Base-by-base conservation (phyloP, 2,113 vertebrate genomes). In the Glaucidium brasilianum region DNA sequence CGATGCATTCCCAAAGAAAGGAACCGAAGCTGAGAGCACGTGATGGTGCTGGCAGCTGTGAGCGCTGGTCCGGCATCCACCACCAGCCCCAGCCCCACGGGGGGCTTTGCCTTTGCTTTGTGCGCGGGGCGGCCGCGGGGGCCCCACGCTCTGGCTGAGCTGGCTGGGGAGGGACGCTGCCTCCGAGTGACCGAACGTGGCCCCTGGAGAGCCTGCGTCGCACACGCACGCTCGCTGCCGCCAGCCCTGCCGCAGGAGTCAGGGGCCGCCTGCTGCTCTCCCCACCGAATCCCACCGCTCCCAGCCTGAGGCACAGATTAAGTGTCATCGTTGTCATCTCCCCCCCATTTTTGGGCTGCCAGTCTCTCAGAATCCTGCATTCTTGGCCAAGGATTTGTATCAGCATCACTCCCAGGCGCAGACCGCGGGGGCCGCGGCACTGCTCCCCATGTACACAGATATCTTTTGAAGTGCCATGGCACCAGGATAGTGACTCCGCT, bases 401-500 rank as follows among this genome's bases (percentile, higher is more conserved):
- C 6, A 2, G 63, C 85, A 18, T 6, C 68, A 5, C 58, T 67
- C 5, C 12, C 43, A 6, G 41, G 50, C 22, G 11, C 71, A 75
- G 67, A 12, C 12, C 4, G 2, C 12, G 13, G 47, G 43, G 23
- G 45, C n/a, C 2, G 12, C 59, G 11, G 85, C 12, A 35, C 56
- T 12, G 52, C 23, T 55, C 30, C 63, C 71, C 4, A 0, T 1
- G 14, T 9, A 12, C 49, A 3, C 52, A 34, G 67, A 11, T 20
- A 27, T 14, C 15, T 1, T 10, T 30, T 8, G 37, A 22, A 52
- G 56, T 0, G 15, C 39, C 4, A 3, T 6, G 53, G 56, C 12
- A 26, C 16, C 2, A 16, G 17, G 23, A 19, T 1, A 20, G 60
- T 47, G 26, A 56, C 41, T 25, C 34, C 15, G 69, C 81, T 37